Base-by-base conservation (phyloP, 2,113 vertebrate species). In the Phylloscopus trochiloides region DNA sequence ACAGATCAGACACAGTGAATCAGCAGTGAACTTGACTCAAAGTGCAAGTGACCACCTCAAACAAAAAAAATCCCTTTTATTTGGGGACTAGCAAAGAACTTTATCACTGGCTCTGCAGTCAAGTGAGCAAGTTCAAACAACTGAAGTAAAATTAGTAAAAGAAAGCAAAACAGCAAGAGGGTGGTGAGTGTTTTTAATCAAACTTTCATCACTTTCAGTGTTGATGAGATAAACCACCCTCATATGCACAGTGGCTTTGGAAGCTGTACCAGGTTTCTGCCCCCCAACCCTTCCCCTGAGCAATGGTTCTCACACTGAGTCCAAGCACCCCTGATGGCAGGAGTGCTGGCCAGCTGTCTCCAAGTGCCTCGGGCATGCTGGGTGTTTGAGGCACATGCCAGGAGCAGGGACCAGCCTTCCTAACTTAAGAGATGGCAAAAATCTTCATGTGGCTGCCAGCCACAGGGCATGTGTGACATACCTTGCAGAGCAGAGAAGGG, bases 171-270 rank as follows among this genome's bases (percentile, higher is more conserved):
- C 94, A 96, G 93, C 90, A 90, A 20, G 79, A 94, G 96, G 96
- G 96, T 94, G 96, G 82, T 50, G 90, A 96, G 79, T 36, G 77
- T 71, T 92, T 96, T 95, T 94, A 96, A 97, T 97, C 84, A 93
- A 85, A n/a, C 68, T 88, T 97, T 67, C 88, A 91, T 86, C 75
- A 50, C 61, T 95, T 94, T 81, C 75, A 72, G 65, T 58, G 71
- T 67, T 90, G 88, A 92, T 61, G 71, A 70, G 61, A 88, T 32
- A 84, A 63, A 85, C 83, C 92, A 90, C 95, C 95, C 94, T 96
- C 32, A 61, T 32, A 54, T 50, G 67, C 31, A 67, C 16, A 84
- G 13, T 22, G 36, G 12, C 63, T 57, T 24, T 18, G 0, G 4
- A 55, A 68, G 14, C 67, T 14, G 65, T 78, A 70, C 7, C 65